Base-by-base conservation (phyloP, 1,140 invertebrate species). In the Drosophila quadrilineata region DNA sequence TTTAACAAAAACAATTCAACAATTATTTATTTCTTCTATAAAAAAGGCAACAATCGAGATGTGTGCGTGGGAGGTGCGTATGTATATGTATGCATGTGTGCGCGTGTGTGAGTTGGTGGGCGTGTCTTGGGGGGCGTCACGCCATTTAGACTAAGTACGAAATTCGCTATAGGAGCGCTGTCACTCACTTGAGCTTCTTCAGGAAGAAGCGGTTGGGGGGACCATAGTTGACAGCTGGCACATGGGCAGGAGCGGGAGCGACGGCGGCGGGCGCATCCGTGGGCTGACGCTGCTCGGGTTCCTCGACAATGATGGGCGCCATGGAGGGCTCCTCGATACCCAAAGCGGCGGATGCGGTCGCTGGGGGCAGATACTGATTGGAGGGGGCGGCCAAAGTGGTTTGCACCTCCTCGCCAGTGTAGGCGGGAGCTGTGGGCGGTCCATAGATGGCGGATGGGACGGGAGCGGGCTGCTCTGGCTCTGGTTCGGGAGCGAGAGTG, bases 121-220 rank as follows among this genome's bases (percentile, higher is more conserved):
- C 24, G 10, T 52, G 58, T 36, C 17, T 5, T 16, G 10, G 41
- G 9, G 8, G 49, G 65, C 40, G 41, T 22, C 56, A 64, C 73
- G 46, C 71, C 62, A 86, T 75, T 86, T 82, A 58, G 70, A 67
- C 69, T 74, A 76, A 77, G 36, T 59, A 52, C 10, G 33, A 68
- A 75, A 46, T 72, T 66, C 17, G 40, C 60, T 65, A 62, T 35
- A 31, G 16, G 36, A 40, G 16, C 22, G 22, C 17, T 16, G 17
- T 22, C 10, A 19, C 14, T 80, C 54, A 87, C 74, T 84, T 86
- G 10, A 77, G 52, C 54, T 85, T 88, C 82, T 88, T 87, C 21
- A 88, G 52, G 57, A 85, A 88, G 57, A 75, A 88, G 29, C 82
- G 87, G 59, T 64, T 77, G 54, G 87, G 87, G 16, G 82, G 77